Conservation (phyloP, 1,140 invertebrate species). For the Zaprionus ghesquierei region DNA sequence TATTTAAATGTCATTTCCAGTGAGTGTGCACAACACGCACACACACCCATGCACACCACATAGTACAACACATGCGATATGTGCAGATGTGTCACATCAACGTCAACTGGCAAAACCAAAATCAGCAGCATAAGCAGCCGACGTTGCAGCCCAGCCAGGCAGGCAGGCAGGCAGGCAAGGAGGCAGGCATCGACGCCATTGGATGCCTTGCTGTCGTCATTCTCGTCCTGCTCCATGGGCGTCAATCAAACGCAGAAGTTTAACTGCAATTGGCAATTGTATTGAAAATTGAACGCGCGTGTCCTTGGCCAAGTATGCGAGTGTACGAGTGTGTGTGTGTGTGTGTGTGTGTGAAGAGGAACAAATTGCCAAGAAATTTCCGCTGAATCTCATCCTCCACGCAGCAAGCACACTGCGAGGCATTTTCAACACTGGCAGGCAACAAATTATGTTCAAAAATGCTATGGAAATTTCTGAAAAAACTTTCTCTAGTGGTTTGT, state of each 20-base stretch:
- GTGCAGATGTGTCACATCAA: slow-evolving; percentile 25
- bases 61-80: not conserved
- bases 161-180: not conserved
- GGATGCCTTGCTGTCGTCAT: slow-evolving; percentile 11
- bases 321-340: not conserved
- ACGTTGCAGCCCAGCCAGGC: not conserved
- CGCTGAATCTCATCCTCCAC: slow-evolving; percentile 2
- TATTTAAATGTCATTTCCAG: slow-evolving; percentile 37
- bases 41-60: not conserved
- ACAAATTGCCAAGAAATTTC: slow-evolving; percentile 36
- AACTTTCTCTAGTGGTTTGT: too few species aligned
- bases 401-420: not conserved
- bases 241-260: slow-evolving; percentile 55
- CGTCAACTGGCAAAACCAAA: slow-evolving; percentile 37
- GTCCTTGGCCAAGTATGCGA: not conserved
- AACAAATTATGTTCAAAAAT: not conserved
- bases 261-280: slow-evolving; percentile 39
- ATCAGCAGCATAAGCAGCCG: slow-evolving; percentile 36
- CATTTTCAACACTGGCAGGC: not conserved
- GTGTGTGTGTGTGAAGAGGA: not conserved
- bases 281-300: slow-evolving; percentile 19
- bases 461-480: not conserved
- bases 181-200: too few species aligned
- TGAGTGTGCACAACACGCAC: not conserved
- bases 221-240: slow-evolving; percentile 20